Evolutionary conservation across 2,113 vertebrate genomes (phyloP).

Genomic region (Panthera tigris): DNA sequence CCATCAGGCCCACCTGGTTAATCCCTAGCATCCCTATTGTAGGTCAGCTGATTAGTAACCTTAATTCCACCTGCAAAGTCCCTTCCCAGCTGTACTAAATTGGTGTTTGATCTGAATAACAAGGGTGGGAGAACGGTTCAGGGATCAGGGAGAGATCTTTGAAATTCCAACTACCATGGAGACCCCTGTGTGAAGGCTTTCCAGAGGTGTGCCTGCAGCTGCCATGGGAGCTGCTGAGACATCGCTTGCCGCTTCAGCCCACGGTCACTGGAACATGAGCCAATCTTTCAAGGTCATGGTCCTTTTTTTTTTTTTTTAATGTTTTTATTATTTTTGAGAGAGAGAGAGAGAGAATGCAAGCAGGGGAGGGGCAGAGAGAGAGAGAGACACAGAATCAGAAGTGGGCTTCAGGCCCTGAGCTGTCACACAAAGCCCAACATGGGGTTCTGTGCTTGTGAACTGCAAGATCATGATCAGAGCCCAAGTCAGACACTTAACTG

Average conservation of each 20-base stretch:
- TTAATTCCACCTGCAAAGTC: not conserved
- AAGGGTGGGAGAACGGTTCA: not conserved
- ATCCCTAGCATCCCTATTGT: too few relatives aligned
- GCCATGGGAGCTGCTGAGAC: not conserved
- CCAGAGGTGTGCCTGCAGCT: rapidly evolving
- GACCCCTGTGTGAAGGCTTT: rapidly evolving
- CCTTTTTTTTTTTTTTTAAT: not conserved
- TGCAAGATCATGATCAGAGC: too few relatives aligned
- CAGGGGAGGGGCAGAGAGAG: too few relatives aligned
- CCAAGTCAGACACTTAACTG: too few relatives aligned
- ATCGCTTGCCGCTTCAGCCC: not conserved
- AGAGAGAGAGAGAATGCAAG: too few relatives aligned
- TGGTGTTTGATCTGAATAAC: not conserved
- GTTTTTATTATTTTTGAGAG: too few relatives aligned
- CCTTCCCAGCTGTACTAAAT: not conserved
- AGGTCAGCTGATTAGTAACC: not conserved
- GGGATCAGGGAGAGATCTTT: not conserved
- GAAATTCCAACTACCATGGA: not conserved
- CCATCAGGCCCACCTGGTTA: not conserved
- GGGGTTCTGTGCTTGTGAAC: too few relatives aligned
- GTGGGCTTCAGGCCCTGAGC: too few relatives aligned
- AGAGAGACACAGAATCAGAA: too few relatives aligned
- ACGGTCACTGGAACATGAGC: not conserved
- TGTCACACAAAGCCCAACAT: too few relatives aligned
- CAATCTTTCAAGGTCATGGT: not conserved